Evolutionary conservation across 2,888 invertebrate species (phyloP).

Genomic region (Pristionchus arcanus): DNA sequence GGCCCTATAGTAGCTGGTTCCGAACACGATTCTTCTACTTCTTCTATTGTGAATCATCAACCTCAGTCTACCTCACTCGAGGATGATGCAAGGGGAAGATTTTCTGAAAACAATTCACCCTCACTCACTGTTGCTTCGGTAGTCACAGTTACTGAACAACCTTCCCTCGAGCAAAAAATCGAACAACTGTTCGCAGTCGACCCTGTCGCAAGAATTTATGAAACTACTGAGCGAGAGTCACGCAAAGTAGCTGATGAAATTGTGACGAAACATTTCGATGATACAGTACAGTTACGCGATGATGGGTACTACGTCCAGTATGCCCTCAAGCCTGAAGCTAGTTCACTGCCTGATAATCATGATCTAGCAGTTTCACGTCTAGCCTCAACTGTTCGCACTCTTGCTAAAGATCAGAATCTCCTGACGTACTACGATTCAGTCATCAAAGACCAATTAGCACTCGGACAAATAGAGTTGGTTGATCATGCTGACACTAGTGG

Average conservation of each 20-base stretch:
- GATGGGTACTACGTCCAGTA: slow-evolving; percentile 10
- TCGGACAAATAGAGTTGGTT: background rate
- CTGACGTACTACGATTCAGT: background rate
- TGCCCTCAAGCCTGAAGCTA: background rate
- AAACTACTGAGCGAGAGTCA: too few species aligned
- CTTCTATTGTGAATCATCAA: background rate
- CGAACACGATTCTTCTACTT: background rate
- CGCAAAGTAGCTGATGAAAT: too few species aligned
- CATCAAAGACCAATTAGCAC: background rate
- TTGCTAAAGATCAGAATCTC: background rate
- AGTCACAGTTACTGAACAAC: background rate
- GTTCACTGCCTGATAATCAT: background rate
- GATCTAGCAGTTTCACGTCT: background rate
- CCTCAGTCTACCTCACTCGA: background rate
- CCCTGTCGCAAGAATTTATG: too few species aligned
- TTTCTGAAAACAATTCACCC: background rate
- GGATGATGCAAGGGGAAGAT: background rate
- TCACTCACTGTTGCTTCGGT: background rate
- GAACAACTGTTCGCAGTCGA: too few species aligned
- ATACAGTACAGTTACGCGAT: background rate
- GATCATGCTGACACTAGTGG: background rate
- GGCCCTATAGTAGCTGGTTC: background rate
- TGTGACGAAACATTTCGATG: background rate
- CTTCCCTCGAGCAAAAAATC: background rate
- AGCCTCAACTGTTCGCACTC: background rate